Conservation (phyloP, 2,113 vertebrate genomes). For the Telmatochromis sp. region DNA sequence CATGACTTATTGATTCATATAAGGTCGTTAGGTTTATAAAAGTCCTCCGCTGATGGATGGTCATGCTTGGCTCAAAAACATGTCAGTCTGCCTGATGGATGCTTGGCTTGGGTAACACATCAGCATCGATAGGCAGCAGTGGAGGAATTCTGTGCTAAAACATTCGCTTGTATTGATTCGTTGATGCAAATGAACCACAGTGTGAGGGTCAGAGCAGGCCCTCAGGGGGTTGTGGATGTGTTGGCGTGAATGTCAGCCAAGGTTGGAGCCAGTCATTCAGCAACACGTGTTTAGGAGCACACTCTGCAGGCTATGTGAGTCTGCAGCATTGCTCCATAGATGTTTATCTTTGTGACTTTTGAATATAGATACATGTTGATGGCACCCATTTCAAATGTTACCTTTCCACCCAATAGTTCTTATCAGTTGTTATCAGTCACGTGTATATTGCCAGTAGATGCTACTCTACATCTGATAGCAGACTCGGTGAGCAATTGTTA, state of each 20-base stretch:
- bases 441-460: not conserved
- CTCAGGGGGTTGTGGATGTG: not conserved
- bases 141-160: constrained; percentile 46
- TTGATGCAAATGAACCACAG: constrained; percentile 41
- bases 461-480: not conserved
- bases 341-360: not conserved
- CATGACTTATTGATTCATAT: constrained; percentile 52
- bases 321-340: not conserved
- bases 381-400: not conserved
- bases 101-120: constrained; percentile 35
- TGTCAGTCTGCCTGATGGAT: constrained; percentile 51
- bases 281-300: constrained; percentile 8
- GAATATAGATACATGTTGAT: not conserved
- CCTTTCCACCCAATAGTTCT: not conserved
- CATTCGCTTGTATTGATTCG: constrained; percentile 60
- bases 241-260: constrained; percentile 62
- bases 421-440: not conserved
- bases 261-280: constrained; percentile 35
- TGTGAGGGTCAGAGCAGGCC: constrained; percentile 34
- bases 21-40: constrained; percentile 20
- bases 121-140: constrained; percentile 43
- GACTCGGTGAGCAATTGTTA: not conserved
- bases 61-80: constrained; percentile 11
- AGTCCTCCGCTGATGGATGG: constrained; percentile 46
- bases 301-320: not conserved